phyloP scores from a whole-genome alignment of 2,113 vertebrate species.

The Lophura nycthemera region DNA sequence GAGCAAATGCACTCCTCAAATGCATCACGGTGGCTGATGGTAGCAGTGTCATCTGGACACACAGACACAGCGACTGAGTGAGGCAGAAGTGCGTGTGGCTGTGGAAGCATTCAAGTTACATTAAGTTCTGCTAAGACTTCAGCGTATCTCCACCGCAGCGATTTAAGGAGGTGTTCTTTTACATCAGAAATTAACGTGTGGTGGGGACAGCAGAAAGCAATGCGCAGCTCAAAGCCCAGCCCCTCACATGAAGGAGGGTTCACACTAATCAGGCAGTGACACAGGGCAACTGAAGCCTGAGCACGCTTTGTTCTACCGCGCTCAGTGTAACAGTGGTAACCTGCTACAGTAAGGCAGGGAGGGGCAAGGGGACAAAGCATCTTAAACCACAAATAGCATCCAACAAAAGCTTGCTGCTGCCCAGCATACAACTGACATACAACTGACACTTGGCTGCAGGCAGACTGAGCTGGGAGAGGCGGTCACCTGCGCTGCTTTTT shows the following conservation, averaged over 20 bases:
- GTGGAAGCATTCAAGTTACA: neutral
- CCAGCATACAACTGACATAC: fast-evolving
- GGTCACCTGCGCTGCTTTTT: neutral
- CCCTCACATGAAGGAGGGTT: neutral
- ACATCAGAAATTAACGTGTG: neutral
- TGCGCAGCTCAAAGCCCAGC: neutral
- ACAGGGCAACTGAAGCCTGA: neutral
- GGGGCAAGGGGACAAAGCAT: fast-evolving
- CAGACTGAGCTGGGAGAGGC: neutral
- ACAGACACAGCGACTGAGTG: neutral
- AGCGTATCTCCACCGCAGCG: neutral
- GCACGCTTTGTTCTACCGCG: neutral
- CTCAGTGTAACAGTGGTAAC: neutral
- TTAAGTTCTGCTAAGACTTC: neutral
- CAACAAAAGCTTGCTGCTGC: neutral
- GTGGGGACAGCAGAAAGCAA: neutral
- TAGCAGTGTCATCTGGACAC: neutral
- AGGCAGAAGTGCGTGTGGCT: neutral
- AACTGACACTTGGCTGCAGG: neutral
- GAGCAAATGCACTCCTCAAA: neutral
- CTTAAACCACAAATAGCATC: fast-evolving
- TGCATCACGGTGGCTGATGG: neutral
- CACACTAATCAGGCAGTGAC: neutral
- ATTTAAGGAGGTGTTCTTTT: neutral
- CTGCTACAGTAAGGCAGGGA: neutral